Conservation (phyloP, 2,113 vertebrate genomes). For the Thryonomys swinderianus region DNA sequence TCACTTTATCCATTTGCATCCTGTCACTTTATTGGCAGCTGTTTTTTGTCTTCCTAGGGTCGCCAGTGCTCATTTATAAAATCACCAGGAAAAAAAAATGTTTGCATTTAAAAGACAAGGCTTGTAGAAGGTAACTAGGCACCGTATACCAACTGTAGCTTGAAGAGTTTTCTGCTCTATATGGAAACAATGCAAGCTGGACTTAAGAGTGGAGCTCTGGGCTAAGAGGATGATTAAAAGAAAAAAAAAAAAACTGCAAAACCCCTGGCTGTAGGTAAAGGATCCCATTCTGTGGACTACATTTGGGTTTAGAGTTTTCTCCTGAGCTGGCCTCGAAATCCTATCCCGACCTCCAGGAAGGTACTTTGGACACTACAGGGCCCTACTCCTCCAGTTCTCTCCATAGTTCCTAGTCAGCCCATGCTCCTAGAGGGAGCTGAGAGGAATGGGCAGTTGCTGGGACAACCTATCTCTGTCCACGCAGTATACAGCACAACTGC, state of each 20-base stretch:
- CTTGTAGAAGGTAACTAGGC: slow-evolving; percentile 73
- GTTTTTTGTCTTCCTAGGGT: not conserved
- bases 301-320: not conserved
- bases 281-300: not conserved
- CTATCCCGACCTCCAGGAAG: not conserved
- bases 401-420: not conserved
- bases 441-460: slow-evolving; percentile 24
- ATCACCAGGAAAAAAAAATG: slow-evolving; percentile 62
- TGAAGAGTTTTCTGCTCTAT: slow-evolving; percentile 77
- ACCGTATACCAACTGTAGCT: slow-evolving; percentile 85
- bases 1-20: rapidly evolving
- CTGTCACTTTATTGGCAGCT: not conserved
- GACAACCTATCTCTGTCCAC: not conserved
- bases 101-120: too few species aligned
- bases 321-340: not conserved
- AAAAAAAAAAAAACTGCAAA: not conserved
- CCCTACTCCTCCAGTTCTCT: not conserved
- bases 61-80: not conserved
- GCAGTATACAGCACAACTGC: not conserved
- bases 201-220: slow-evolving; percentile 67
- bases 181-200: slow-evolving; percentile 80
- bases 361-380: not conserved
- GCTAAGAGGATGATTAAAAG: not conserved
- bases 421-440: not conserved
- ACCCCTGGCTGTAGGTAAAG: not conserved